Percentiles rank a stretch among this genome's conserved stretches.
Evolutionary conservation across 2,888 invertebrate genomes (phyloP).

Genomic region (Dryocosmus kuriphilus): DNA sequence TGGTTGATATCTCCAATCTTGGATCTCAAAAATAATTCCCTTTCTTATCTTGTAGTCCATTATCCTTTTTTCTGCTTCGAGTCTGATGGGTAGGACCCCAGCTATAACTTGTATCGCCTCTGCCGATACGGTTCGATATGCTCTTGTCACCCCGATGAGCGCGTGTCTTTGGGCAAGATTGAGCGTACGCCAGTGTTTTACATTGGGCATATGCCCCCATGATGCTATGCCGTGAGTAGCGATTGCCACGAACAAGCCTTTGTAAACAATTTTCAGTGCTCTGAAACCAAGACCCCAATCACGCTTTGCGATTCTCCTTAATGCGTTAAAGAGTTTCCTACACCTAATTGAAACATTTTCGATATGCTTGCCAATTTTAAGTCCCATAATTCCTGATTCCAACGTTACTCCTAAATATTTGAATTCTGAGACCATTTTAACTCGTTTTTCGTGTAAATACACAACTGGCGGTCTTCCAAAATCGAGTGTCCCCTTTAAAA

Average conservation of each 20-base stretch:
- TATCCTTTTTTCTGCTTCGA: no score
- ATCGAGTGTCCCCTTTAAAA: constrained; percentile 31
- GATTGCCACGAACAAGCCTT: constrained; percentile 46
- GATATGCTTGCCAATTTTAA: no score
- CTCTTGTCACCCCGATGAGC: no score
- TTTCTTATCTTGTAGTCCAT: background rate
- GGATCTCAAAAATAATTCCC: background rate
- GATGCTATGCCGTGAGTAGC: constrained; percentile 45
- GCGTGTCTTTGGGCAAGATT: no score
- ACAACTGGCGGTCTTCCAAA: constrained; percentile 21
- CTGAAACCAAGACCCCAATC: constrained; percentile 47
- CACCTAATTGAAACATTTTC: no score
- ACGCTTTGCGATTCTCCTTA: constrained; percentile 43
- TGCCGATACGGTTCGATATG: no score
- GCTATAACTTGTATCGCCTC: no score
- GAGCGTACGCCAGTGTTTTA: background rate
- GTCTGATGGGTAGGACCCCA: no score
- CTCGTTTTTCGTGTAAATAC: no score
- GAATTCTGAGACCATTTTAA: no score
- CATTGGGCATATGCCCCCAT: constrained; percentile 42
- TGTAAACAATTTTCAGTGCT: constrained; percentile 48
- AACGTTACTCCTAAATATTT: no score
- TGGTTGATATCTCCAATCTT: background rate
- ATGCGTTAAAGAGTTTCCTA: constrained; percentile 14
- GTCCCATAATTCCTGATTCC: no score